Base-by-base conservation (phyloP, 1,140 invertebrate genomes). In the Leucophenga varia region DNA sequence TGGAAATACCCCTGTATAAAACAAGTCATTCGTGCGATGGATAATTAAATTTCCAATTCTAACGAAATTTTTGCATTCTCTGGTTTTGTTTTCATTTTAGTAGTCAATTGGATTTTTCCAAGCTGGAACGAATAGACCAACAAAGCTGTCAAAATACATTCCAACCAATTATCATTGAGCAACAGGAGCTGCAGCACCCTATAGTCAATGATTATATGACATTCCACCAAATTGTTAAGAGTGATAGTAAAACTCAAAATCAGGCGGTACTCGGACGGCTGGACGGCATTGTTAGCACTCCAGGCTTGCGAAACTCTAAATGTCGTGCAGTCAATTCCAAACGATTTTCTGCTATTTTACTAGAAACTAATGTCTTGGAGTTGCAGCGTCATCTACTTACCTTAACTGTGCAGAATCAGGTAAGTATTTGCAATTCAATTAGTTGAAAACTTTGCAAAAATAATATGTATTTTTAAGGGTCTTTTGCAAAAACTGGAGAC, bases 381-480 rank as follows among this genome's bases (percentile, higher is more conserved):
- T 79, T 93, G 49, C 89, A 90, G 74, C 82, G 89, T 43, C 89
- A 92, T 78, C 79, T 93, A 16, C 83, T 93, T 47, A 86, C 84
- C 6, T 83, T 87, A 46, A 88, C 88, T 61, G 88, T 90, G 68
- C 86, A 91, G 70, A 90, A 91, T 81, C 86, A 93, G 84, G 89
- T 91, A 59, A 70, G 5, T 17, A 14, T 34, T 34, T 19, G 3
- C 36, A 8, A 4, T 8, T 3, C 16, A n/a, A 8, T 22, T 5
- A n/a, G n/a, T n/a, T n/a, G n/a, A n/a, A n/a, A n/a, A n/a, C 13
- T 31, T 41, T 48, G 32, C 18, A 13, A 32, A 12, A 31, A 20
- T 16, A 13, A 30, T 4, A 22, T n/a, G n/a, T 48, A 54, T 48
- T 21, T 13, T 40, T 79, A 3, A 77, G 89, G 87, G 81, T 84